Base-by-base conservation (phyloP, 2,797 vertebrate genomes). In the Simalia tracyae region DNA sequence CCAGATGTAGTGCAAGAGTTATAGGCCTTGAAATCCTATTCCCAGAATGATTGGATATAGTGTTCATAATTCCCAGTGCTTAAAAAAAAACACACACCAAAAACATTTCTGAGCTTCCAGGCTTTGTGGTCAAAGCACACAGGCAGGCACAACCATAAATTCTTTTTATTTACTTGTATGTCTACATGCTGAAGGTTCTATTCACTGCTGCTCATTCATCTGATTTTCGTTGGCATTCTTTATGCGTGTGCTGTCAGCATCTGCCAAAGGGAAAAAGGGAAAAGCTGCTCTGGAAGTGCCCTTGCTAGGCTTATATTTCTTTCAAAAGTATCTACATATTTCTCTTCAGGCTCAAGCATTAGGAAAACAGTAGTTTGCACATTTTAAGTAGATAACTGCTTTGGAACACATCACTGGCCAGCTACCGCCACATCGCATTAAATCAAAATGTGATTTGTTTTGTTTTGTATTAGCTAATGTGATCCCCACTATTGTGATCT, bases 121-220 rank as follows among this genome's bases (percentile, higher is more conserved):
- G 42, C 28, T 90, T 88, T 66, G 88, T 84, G 54, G 88, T 85
- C 87, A 92, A 66, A n/a, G 87, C 61, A 91, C 31, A 59, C 61
- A 90, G 26, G 42, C 68, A 90, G 61, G 61, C 88, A 85, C 86
- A 68, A 72, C 88, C 60, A 68, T 93, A 84, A 50, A 91, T 28
- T 93, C 6, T 8, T 87, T 90, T 81, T 66, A 88, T 84, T 84
- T 92, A 87, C 59, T 84, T 88, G n/a, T 26, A 11, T 84, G 50
- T 88, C 89, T 90, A 54, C 68, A 26, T 59, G 26, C 60, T 84
- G 64, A 90, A 31, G 17, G 12, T 64, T 87, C 26, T 84, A 56
- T 84, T 87, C 68, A 87, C n/a, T 42, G 9, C 26, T 64, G 46
- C 46, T 90, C 57, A 59, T 64, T 90, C 59, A 88, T 90, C 46